phyloP scores from a whole-genome alignment of 2,797 vertebrate species.

The Pygocentrus nattereri region DNA sequence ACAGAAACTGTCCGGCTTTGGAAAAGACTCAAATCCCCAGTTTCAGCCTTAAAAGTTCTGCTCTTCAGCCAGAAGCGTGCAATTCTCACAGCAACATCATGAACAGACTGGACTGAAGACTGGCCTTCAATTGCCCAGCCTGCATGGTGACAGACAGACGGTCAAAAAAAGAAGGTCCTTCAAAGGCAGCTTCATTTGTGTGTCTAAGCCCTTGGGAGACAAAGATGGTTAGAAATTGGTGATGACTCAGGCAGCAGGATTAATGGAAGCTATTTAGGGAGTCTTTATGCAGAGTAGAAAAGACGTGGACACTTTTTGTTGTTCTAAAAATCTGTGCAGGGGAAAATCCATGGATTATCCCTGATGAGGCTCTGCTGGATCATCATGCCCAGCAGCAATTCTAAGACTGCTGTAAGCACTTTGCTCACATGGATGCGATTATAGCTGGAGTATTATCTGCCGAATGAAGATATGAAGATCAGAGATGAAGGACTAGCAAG shows the following conservation, averaged over 20 bases:
- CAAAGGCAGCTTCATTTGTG: slow-evolving; percentile 53
- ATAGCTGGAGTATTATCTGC: slow-evolving; percentile 23
- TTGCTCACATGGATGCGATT: slow-evolving; percentile 5
- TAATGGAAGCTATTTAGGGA: slow-evolving; percentile 76
- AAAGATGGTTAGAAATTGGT: slow-evolving; percentile 65
- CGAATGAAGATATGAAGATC: slow-evolving; percentile 18
- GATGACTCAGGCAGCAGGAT: slow-evolving; percentile 73
- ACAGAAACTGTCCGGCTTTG: slow-evolving; percentile 9
- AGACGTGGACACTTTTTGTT: slow-evolving; percentile 38
- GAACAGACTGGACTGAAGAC: background rate
- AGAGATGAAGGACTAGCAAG: background rate
- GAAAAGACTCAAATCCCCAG: slow-evolving; percentile 38
- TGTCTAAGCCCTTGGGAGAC: slow-evolving; percentile 47
- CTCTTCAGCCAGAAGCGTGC: background rate
- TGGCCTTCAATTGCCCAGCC: background rate
- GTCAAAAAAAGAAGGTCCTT: slow-evolving; percentile 6
- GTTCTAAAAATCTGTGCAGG: slow-evolving; percentile 37
- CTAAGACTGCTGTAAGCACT: slow-evolving; percentile 23
- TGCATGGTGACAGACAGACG: slow-evolving; percentile 14
- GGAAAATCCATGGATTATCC: slow-evolving; percentile 47
- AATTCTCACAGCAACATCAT: slow-evolving; percentile 13
- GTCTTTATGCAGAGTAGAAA: slow-evolving; percentile 33
- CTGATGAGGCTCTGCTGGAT: slow-evolving; percentile 20
- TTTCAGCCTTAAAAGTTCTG: slow-evolving; percentile 10
- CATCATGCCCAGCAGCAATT: slow-evolving; percentile 3